Percentiles rank a stretch among this genome's conserved stretches.
These are phyloP conservation scores for Torymus tubicola DNA, from an alignment of 2,888 invertebrate species.

Conservation along the genomic window DNA sequence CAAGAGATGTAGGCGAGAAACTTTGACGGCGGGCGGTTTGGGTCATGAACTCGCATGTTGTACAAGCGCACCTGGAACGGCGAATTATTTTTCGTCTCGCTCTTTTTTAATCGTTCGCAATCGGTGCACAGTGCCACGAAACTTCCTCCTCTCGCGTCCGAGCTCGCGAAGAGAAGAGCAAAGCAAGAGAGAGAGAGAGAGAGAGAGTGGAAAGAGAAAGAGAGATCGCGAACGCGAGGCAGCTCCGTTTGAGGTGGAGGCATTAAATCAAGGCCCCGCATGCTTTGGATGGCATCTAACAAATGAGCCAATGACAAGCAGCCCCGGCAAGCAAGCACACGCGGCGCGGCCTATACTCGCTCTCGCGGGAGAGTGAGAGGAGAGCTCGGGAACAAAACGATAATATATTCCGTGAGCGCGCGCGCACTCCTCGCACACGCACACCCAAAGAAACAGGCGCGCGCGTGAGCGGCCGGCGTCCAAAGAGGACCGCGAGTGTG, in stretches of 20 bases:
- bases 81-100: conserved; percentile 21
- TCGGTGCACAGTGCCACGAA: conserved; percentile 8
- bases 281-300: conserved; percentile 77
- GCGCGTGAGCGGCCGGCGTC: background rate
- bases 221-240: conserved; percentile 46
- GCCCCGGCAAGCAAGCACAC: conserved; percentile 63
- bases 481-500: background rate
- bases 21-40: conserved; percentile 30
- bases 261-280: conserved; percentile 76
- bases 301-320: conserved; percentile 77
- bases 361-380: conserved; percentile 2
- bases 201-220: conserved; percentile 11
- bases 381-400: conserved; percentile 74
- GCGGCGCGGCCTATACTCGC: background rate
- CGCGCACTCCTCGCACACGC: conserved; percentile 47
- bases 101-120: conserved; percentile 40
- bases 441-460: conserved; percentile 58
- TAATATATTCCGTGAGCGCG: conserved; percentile 73
- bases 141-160: background rate
- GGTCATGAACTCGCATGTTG: conserved; percentile 26
- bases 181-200: background rate
- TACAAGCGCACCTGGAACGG: background rate
- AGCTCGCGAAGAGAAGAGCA: too few species aligned
- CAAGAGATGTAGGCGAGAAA: background rate
- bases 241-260: conserved; percentile 71